phyloP scores from a whole-genome alignment of 2,888 invertebrate species.

The Rhynchonema sp. region DNA sequence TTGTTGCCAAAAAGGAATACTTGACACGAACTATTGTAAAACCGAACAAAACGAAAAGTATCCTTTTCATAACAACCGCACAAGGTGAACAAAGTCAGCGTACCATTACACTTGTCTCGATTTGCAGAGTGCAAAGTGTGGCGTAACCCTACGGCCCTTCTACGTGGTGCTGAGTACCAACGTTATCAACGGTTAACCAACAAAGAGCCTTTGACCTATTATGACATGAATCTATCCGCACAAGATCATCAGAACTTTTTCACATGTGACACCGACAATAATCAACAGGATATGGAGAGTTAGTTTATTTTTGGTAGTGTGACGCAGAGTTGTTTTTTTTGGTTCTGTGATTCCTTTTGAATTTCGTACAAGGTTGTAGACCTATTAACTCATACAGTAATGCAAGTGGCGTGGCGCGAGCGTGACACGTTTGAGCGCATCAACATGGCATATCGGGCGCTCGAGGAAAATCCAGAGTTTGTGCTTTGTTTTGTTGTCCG shows the following conservation, averaged over 20 bases:
- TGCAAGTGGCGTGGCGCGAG: conserved; percentile 81
- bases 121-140: conserved; percentile 67
- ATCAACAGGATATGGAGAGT: conserved; percentile 69
- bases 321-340: conserved; percentile 33
- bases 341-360: conserved; percentile 56
- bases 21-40: no score
- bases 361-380: neutral
- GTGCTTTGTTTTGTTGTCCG: no score
- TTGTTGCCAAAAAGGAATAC: no score
- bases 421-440: conserved; percentile 71
- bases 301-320: conserved; percentile 33
- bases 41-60: no score
- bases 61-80: no score
- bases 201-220: conserved; percentile 85
- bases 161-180: conserved; percentile 87
- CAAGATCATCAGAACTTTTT: conserved; percentile 96
- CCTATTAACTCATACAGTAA: neutral
- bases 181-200: conserved; percentile 74
- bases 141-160: conserved; percentile 83
- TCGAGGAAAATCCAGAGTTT: conserved; percentile 59
- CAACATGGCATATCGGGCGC: conserved; percentile 68
- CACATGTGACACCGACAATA: conserved; percentile 67
- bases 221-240: conserved; percentile 95
- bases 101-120: no score
- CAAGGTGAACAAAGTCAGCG: no score